phyloP scores from a whole-genome alignment of 2,888 invertebrate genomes.

The Dascillus cervinus region DNA sequence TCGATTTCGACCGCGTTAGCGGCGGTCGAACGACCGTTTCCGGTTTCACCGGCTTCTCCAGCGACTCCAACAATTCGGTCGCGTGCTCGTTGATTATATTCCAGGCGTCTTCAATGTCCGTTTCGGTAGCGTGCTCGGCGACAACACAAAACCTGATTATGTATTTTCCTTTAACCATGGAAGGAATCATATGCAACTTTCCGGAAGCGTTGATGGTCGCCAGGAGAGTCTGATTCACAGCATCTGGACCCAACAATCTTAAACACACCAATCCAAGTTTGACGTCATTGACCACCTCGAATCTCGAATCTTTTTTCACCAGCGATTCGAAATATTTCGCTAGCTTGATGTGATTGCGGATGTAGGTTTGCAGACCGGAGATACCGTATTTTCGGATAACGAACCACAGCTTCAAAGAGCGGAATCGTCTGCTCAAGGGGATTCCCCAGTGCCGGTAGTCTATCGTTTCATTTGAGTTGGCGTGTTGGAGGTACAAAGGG shows the following conservation, averaged over 20 bases:
- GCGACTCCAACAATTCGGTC: slow-evolving; percentile 46
- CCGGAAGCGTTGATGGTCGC: slow-evolving; percentile 77
- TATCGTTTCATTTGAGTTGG: slow-evolving; percentile 62
- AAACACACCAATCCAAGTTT: slow-evolving; percentile 72
- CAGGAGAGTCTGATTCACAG: slow-evolving; percentile 64
- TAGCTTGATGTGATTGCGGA: slow-evolving; percentile 70
- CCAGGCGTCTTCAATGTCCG: slow-evolving; percentile 64
- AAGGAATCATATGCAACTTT: slow-evolving; percentile 79
- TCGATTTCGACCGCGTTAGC: slow-evolving; percentile 46
- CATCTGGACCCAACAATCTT: slow-evolving; percentile 61
- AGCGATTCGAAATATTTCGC: slow-evolving; percentile 67
- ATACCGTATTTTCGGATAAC: slow-evolving; percentile 76
- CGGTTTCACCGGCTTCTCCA: slow-evolving; percentile 36
- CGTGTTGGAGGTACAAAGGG: slow-evolving; percentile 78
- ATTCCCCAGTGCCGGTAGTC: slow-evolving; percentile 82
- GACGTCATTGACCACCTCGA: slow-evolving; percentile 72
- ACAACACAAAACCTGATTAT: slow-evolving; percentile 71
- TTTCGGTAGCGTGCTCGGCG: slow-evolving; percentile 66
- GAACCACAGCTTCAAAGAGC: slow-evolving; percentile 85
- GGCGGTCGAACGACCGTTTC: slow-evolving; percentile 42
- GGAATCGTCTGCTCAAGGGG: slow-evolving; percentile 74
- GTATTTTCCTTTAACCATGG: slow-evolving; percentile 66
- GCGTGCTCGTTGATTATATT: slow-evolving; percentile 54
- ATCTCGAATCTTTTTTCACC: slow-evolving; percentile 61
- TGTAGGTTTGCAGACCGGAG: slow-evolving; percentile 72